A percentile compares a stretch with the other conserved stretches of the same genome.
phyloP scores from a whole-genome alignment of 1,140 invertebrate species.

The Atta cephalotes region DNA sequence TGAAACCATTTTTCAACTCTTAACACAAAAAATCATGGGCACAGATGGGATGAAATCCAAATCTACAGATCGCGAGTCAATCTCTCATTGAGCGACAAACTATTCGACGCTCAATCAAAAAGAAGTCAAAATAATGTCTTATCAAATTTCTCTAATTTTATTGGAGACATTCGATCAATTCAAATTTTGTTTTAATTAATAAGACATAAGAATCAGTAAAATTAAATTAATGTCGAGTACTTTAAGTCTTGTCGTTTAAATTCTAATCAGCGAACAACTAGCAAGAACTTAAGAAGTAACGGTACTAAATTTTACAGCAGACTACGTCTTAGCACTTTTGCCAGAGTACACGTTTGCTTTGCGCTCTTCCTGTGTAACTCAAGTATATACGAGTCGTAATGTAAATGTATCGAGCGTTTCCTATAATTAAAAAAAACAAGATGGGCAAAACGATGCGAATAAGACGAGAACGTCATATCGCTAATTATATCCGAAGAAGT shows the following conservation, averaged over 20 bases:
- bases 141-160: not conserved
- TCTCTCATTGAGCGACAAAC: too few species aligned
- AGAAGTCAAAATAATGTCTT: not conserved
- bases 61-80: too few species aligned
- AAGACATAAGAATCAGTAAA: not conserved
- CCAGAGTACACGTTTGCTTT: not conserved
- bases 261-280: not conserved
- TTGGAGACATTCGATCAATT: not conserved
- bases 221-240: not conserved
- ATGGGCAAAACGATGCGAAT: not conserved
- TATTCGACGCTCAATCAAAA: not conserved
- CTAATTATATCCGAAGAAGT: slow-evolving; percentile 41
- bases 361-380: not conserved
- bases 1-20: too few species aligned
- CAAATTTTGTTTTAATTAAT: not conserved
- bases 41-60: too few species aligned
- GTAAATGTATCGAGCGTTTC: slow-evolving; percentile 2
- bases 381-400: not conserved
- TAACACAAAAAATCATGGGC: too few species aligned
- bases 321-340: not conserved
- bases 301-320: slow-evolving; percentile 13
- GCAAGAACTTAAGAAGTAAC: not conserved
- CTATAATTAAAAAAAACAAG: not conserved
- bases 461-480: not conserved
- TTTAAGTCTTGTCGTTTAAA: not conserved